Evolutionary conservation across 2,888 invertebrate genomes (phyloP).

Genomic region (Dinocampus coccinellae): DNA sequence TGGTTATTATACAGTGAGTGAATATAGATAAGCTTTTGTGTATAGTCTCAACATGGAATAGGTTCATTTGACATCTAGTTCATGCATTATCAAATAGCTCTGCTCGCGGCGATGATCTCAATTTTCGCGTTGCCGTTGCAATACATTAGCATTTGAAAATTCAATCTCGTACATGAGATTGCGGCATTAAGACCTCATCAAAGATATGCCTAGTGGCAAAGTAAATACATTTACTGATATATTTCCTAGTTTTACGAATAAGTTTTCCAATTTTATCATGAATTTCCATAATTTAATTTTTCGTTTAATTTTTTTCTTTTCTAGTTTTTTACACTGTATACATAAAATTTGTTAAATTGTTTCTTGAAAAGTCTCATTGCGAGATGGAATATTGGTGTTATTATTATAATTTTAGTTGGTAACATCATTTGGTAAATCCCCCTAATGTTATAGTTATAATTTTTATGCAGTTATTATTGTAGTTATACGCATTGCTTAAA

Average conservation of each 20-base stretch:
- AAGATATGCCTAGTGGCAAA: background rate
- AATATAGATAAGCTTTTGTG: background rate
- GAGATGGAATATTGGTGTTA: too few relatives aligned
- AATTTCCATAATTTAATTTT: too few relatives aligned
- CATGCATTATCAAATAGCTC: constrained; percentile 2
- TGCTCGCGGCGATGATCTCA: background rate
- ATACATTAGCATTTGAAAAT: background rate
- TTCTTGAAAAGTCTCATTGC: too few relatives aligned
- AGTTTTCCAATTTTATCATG: too few relatives aligned
- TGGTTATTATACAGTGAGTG: background rate
- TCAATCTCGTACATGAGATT: constrained; percentile 5
- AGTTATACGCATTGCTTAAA: too few relatives aligned
- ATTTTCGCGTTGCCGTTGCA: background rate
- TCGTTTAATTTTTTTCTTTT: too few relatives aligned
- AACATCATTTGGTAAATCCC: too few relatives aligned
- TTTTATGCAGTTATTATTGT: too few relatives aligned
- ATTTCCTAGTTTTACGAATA: background rate
- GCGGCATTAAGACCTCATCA: background rate
- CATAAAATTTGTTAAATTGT: too few relatives aligned
- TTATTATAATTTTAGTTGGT: too few relatives aligned
- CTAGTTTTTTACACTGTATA: too few relatives aligned
- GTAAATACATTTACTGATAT: background rate
- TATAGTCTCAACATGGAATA: background rate
- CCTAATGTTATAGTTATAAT: too few relatives aligned
- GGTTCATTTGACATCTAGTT: background rate